Evolutionary conservation across 2,888 invertebrate species (phyloP).

Genomic region (Microctonus aethiopoides): DNA sequence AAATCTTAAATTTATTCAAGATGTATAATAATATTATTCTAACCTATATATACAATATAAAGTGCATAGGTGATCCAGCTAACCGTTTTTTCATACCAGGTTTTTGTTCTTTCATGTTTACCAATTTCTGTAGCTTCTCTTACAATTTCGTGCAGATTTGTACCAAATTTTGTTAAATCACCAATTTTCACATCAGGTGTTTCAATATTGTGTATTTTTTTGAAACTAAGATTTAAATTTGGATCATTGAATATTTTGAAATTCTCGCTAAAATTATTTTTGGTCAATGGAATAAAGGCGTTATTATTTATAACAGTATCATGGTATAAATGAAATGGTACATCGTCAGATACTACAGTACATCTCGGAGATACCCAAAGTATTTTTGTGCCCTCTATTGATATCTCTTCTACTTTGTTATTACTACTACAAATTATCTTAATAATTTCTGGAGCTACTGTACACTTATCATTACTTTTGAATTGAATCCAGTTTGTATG

Average conservation of each 20-base stretch:
- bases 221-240: slow-evolving; percentile 17
- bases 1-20: no score
- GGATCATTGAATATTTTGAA: not conserved
- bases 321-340: slow-evolving; percentile 4
- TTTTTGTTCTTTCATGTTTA: slow-evolving; percentile 18
- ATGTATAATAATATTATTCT: no score
- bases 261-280: slow-evolving; percentile 9
- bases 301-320: not conserved
- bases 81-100: slow-evolving; percentile 3
- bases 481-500: no score
- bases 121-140: slow-evolving; percentile 6
- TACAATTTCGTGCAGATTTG: slow-evolving; percentile 18
- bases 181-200: slow-evolving; percentile 23
- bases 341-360: slow-evolving; percentile 6
- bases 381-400: no score
- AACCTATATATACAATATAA: no score
- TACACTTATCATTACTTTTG: no score
- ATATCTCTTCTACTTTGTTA: no score
- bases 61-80: no score
- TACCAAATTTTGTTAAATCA: no score
- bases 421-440: no score
- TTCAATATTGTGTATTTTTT: slow-evolving; percentile 26
- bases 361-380: no score
- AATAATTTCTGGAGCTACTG: no score
- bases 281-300: slow-evolving; percentile 9